Percentiles rank a stretch among this genome's conserved stretches.
Conservation (phyloP, 2,888 invertebrate species). For the Celastrina argiolus region DNA sequence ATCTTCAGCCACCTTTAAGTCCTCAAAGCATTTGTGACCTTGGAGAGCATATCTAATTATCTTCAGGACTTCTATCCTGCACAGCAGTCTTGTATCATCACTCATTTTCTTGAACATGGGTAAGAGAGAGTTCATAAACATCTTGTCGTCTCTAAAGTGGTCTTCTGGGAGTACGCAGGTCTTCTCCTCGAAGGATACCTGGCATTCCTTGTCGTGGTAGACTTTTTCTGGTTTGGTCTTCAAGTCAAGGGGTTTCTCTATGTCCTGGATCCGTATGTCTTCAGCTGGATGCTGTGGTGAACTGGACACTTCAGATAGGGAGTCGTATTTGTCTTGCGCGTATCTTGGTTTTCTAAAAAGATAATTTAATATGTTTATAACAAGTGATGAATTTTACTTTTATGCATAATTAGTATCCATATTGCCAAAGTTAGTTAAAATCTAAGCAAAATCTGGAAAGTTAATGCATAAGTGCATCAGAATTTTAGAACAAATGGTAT, state of each 20-base stretch:
- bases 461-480: too few relatives aligned
- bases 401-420: too few relatives aligned
- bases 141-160: conserved; percentile 64
- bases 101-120: conserved; percentile 70
- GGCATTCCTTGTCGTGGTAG: conserved; percentile 10
- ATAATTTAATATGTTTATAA: background rate
- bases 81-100: conserved; percentile 61
- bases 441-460: too few relatives aligned
- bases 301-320: conserved; percentile 64
- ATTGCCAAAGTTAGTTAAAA: too few relatives aligned
- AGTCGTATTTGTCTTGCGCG: conserved; percentile 69
- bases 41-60: conserved; percentile 62
- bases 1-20: conserved; percentile 53
- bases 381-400: background rate
- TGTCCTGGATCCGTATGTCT: conserved; percentile 55
- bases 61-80: conserved; percentile 64
- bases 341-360: conserved; percentile 61
- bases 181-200: conserved; percentile 53
- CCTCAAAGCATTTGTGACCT: conserved; percentile 61
- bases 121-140: conserved; percentile 67
- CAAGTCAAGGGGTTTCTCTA: conserved; percentile 50
- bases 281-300: conserved; percentile 62
- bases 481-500: too few relatives aligned
- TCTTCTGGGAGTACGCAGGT: conserved; percentile 60
- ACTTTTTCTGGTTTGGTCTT: conserved; percentile 51